phyloP scores from a whole-genome alignment of 2,113 vertebrate genomes.

The Ciconia boyciana region DNA sequence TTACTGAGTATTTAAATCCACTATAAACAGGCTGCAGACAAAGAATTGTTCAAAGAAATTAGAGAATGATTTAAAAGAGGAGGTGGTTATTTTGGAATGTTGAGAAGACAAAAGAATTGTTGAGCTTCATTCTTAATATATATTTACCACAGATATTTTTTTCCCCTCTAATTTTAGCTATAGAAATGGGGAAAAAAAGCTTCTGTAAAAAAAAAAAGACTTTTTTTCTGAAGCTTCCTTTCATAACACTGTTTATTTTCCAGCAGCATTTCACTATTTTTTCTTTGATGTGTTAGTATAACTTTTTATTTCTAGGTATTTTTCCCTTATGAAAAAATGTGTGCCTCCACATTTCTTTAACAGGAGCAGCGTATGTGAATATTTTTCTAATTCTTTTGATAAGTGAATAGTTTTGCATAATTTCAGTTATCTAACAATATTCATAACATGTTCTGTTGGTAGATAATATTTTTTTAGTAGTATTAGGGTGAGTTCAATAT shows the following conservation, averaged over 20 bases:
- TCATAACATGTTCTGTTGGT: neutral
- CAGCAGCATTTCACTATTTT: neutral
- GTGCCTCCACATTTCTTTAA: neutral
- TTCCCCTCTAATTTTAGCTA: neutral
- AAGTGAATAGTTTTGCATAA: neutral
- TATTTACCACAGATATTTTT: neutral
- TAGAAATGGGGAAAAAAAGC: neutral
- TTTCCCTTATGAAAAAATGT: neutral
- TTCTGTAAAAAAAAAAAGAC: neutral
- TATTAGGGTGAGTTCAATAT: neutral
- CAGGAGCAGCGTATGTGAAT: neutral
- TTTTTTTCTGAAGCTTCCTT: neutral
- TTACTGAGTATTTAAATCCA: neutral
- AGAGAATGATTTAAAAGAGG: neutral
- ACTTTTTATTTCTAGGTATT: neutral
- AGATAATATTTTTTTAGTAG: neutral
- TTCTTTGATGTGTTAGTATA: neutral
- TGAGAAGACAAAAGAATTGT: neutral
- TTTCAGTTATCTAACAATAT: neutral
- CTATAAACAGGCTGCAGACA: neutral
- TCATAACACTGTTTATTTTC: neutral
- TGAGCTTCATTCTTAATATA: neutral
- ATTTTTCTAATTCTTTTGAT: neutral
- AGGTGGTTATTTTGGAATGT: neutral
- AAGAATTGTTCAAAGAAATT: neutral